These are phyloP conservation scores for Synanthedon andrenaeformis DNA, from an alignment of 2,888 invertebrate species.

Conservation along the genomic window DNA sequence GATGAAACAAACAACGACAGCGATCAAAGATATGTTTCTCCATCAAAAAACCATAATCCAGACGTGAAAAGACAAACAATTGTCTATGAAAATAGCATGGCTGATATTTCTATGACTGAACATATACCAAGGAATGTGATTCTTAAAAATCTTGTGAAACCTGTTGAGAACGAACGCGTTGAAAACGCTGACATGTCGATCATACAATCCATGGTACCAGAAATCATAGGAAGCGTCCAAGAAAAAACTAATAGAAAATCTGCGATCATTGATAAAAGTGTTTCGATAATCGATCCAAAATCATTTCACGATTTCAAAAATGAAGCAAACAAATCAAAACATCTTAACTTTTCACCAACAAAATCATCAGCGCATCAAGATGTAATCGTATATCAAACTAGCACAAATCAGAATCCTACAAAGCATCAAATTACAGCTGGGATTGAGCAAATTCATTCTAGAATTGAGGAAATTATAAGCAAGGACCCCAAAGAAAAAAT, in stretches of 20 bases:
- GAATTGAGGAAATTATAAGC: neutral
- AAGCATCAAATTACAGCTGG: constrained; percentile 2
- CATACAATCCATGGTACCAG: neutral
- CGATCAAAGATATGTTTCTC: no score
- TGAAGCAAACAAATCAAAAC: neutral
- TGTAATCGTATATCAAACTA: constrained; percentile 21
- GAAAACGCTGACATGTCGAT: neutral
- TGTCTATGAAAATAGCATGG: no score
- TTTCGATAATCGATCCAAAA: constrained; percentile 8
- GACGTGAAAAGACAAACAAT: no score
- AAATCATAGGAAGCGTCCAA: neutral
- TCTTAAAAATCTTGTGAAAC: no score
- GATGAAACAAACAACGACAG: no score
- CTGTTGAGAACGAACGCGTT: neutral
- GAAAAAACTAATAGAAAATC: neutral
- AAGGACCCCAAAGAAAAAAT: no score
- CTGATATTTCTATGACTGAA: constrained; percentile 22
- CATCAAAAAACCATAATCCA: no score
- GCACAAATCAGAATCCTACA: constrained; percentile 1
- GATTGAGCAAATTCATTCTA: neutral
- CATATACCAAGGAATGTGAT: neutral
- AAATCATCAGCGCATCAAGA: constrained; percentile 7
- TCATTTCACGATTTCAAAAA: constrained; percentile 1
- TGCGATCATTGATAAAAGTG: neutral
- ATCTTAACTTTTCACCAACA: neutral